Base-by-base conservation (phyloP, 64 coral and sea anemone genomes). In the Anthopleura sola region DNA sequence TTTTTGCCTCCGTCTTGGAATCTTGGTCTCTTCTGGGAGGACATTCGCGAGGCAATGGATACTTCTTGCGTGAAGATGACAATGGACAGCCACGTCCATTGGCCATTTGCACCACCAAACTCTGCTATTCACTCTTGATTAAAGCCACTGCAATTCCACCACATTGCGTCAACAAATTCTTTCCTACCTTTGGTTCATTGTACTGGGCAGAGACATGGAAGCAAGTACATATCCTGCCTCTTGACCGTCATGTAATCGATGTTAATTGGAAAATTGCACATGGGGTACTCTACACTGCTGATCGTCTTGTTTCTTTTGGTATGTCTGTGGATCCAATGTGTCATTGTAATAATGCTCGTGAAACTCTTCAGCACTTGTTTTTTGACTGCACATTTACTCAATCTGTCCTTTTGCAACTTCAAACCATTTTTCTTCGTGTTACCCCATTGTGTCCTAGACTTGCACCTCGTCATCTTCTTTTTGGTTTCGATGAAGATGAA, bases 241-340 rank as follows among this genome's bases (percentile, higher is more conserved):
- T 88, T 0, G 28, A 88, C 5, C 21, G 91, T 0, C 50, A 93
- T 3, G 66, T 81, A 0, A 20, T 68, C 0, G 82, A 88, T 24
- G 36, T 86, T 3, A 75, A 24, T 12, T 93, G 91, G 86, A 88
- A 88, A 53, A 81, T 85, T 7, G 69, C 91, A 0, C 86, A 93
- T 75, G 91, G 91, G 0, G 87, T 93, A 21, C 44, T 86, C 0
- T 89, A 89, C 55, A 93, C 86, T 0, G 44, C 78, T 9, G 36
- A 88, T 6, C 49, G 69, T 12, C 55, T 93, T 6, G 0, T 36
- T 7, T 82, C 82, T 36, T 93, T 86, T 36, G 75, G 75, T 0
- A 75, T 37, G 0, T 0, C 0, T 6, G 34, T 51, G 1, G 7
- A 53, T 10, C 49, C 47, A 0, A 3, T 66, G 0, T 89, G 91